Evolutionary conservation across 2,888 invertebrate species (phyloP).

Genomic region (Adineta ricciae): DNA sequence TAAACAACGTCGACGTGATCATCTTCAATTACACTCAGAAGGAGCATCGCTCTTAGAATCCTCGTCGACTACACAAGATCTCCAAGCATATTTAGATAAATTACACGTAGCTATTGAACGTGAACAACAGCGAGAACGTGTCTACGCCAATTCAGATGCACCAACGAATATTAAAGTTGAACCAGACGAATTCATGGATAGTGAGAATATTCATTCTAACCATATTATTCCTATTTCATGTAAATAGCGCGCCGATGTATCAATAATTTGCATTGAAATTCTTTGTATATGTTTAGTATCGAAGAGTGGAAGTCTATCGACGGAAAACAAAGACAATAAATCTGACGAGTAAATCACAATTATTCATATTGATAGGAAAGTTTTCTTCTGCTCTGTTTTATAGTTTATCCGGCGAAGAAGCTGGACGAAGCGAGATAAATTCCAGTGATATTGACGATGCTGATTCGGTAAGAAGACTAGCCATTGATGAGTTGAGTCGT

Average conservation of each 20-base stretch:
- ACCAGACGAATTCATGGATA: background rate
- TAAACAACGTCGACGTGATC: background rate
- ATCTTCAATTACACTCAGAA: background rate
- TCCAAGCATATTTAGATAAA: background rate
- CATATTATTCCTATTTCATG: background rate
- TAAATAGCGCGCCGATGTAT: background rate
- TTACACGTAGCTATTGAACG: background rate
- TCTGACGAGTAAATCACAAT: background rate
- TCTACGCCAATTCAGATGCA: background rate
- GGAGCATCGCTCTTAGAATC: background rate
- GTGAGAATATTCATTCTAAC: background rate
- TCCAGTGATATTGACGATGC: background rate
- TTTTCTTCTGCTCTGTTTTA: no score
- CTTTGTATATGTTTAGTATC: background rate
- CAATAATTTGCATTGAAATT: background rate
- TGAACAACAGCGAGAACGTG: constrained; percentile 13
- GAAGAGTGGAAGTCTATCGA: background rate
- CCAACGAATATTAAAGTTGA: background rate
- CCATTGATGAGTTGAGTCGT: no score
- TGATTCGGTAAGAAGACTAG: background rate
- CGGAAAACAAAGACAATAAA: background rate
- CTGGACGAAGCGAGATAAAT: background rate
- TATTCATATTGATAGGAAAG: no score
- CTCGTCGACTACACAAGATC: background rate
- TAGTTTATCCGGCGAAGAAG: background rate